Evolutionary conservation across 2,888 invertebrate species (phyloP), one percentile per base, ranked within the genome.

Genomic region (Calameuta filiformis): DNA sequence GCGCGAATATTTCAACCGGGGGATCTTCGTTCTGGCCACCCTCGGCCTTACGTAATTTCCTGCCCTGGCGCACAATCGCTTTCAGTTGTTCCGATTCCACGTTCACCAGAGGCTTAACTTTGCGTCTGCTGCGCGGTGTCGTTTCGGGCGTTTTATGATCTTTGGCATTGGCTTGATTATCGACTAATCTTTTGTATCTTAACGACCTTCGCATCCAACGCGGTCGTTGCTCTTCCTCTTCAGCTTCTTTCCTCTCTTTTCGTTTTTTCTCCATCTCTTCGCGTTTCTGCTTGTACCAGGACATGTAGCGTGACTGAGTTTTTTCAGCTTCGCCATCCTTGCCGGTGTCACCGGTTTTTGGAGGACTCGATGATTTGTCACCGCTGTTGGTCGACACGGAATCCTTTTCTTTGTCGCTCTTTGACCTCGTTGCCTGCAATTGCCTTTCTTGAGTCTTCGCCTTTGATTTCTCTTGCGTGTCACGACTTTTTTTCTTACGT

Each of bases 31-130:
- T 88, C 34, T 86, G 86, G 88, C 93, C 93, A 80, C 93, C 88
- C 75, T 90, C 88, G 68, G 92, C 89, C 85, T 92, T 93, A 3
- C 92, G 86, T 69, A 91, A 83, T 80, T 91, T 90, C 35, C 92
- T 85, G 0, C 93, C 91, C 76, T 93, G 90, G 6, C 90, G 87
- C 75, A 91, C 89, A 69, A 91, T 91, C 0, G 90, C 91, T 74
- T 89, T 91, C 69, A 91, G 77, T 75, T 91, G 91, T 76, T 91
- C 91, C 2, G 91, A 91, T 77, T 91, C 91, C 30, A 89, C 89
- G 82, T 91, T 91, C n/a, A 89, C 85, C 78, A 89, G 79, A 0
- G 91, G 91, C 40, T 89, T 89, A 4, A 91, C 84, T 76, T 87
- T 89, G 4, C 86, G 86, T 71, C 82, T 85, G 3, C 79, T 81